Percentiles rank a stretch among this genome's conserved stretches.
phyloP scores from a whole-genome alignment of 2,113 vertebrate genomes.

The Phylloscopus whistleri region DNA sequence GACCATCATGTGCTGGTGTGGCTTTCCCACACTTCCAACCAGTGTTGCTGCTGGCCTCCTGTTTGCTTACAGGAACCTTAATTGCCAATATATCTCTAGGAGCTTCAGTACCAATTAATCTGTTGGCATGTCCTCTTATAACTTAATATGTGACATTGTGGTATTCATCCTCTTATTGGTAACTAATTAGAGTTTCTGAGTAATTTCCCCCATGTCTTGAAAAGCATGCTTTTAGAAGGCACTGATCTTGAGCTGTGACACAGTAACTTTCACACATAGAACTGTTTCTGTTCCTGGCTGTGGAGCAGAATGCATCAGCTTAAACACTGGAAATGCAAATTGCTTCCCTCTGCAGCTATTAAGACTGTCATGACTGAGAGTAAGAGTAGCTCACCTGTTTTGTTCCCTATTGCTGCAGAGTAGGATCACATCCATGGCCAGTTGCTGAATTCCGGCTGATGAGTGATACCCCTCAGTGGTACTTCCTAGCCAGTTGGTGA shows the following conservation, averaged over 20 bases:
- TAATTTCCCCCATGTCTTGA: neutral
- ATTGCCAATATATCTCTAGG: neutral
- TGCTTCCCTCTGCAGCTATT: neutral
- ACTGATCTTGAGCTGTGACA: neutral
- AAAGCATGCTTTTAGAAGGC: neutral
- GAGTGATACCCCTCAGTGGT: neutral
- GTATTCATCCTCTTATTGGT: neutral
- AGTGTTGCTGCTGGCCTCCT: neutral
- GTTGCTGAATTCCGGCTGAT: neutral
- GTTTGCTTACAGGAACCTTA: neutral
- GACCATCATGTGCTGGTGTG: rapidly evolving
- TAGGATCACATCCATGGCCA: neutral
- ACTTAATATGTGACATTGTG: neutral
- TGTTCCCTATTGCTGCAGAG: rapidly evolving
- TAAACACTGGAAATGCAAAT: neutral
- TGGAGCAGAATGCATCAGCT: neutral
- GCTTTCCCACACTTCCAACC: neutral
- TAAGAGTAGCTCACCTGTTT: neutral
- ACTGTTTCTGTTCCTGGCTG: neutral
- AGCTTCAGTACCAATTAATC: neutral
- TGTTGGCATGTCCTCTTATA: neutral
- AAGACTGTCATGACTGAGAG: neutral
- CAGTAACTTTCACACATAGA: neutral
- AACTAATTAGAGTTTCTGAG: neutral
- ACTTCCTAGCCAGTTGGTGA: neutral